These are phyloP conservation scores for Sturmia bella DNA, from an alignment of 2,888 invertebrate genomes.

Conservation along the genomic window DNA sequence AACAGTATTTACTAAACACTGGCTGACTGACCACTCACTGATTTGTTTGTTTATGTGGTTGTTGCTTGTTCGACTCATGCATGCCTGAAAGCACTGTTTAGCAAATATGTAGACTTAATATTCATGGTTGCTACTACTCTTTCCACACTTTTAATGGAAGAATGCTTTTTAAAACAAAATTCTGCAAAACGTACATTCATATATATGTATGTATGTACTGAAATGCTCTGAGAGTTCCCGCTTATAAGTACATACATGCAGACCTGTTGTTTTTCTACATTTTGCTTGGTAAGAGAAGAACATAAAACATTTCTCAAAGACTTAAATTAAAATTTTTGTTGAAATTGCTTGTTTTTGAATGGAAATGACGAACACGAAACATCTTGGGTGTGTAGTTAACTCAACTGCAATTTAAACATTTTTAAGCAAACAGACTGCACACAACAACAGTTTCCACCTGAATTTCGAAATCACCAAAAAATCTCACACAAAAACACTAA, in stretches of 20 bases:
- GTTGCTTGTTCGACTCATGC: conserved; percentile 31
- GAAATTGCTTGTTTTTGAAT: conserved; percentile 41
- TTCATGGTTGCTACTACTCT: neutral
- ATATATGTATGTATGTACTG: neutral
- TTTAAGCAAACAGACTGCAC: neutral
- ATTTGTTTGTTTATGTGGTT: conserved; percentile 26
- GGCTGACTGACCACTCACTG: conserved; percentile 7
- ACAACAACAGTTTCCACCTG: neutral
- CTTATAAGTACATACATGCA: too few species aligned
- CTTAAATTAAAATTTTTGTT: conserved; percentile 60
- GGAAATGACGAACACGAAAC: conserved; percentile 19
- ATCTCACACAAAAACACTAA: too few species aligned
- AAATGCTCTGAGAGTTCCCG: too few species aligned
- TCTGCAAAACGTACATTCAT: neutral
- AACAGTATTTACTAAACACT: conserved; percentile 22
- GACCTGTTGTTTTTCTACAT: too few species aligned
- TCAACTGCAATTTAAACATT: conserved; percentile 6
- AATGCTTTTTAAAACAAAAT: conserved; percentile 23
- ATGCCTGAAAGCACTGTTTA: conserved; percentile 44
- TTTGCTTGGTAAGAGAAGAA: conserved; percentile 14
- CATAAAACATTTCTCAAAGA: conserved; percentile 17
- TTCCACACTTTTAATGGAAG: neutral
- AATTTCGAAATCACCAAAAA: too few species aligned
- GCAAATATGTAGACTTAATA: conserved; percentile 4
- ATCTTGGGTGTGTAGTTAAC: neutral